Conservation (phyloP, 1,140 invertebrate species). For the Oscheius sp. region DNA sequence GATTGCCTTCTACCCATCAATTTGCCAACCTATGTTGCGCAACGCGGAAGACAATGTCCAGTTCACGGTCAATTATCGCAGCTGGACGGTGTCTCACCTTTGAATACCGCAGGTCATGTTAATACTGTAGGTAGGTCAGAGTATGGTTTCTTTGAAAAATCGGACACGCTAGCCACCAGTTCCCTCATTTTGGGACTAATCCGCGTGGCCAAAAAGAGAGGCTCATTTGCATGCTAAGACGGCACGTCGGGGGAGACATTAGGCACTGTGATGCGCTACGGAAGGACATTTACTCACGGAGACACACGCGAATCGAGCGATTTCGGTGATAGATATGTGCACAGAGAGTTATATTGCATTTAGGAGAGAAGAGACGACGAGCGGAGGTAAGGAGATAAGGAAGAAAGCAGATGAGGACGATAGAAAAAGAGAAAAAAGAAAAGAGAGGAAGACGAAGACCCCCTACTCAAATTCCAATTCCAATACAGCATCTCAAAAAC, state of each 20-base stretch:
- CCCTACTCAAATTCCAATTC: no score
- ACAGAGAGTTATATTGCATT: neutral
- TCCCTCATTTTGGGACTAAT: neutral
- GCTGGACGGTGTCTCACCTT: neutral
- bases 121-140: no score
- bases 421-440: neutral
- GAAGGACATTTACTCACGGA: no score
- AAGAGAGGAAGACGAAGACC: neutral
- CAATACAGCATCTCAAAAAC: no score
- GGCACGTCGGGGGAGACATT: neutral
- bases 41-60: neutral
- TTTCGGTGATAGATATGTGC: neutral
- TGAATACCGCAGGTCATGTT: no score
- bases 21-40: no score
- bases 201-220: neutral
- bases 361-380: no score
- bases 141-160: no score
- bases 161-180: no score
- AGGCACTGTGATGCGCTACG: no score
- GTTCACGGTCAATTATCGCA: neutral
- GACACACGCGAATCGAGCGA: no score
- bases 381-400: neutral
- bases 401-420: neutral
- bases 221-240: constrained; percentile 5
- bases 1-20: no score